Percentiles rank a stretch among this genome's conserved stretches.
phyloP scores from a whole-genome alignment of 2,113 vertebrate species.

The Mirounga angustirostris region DNA sequence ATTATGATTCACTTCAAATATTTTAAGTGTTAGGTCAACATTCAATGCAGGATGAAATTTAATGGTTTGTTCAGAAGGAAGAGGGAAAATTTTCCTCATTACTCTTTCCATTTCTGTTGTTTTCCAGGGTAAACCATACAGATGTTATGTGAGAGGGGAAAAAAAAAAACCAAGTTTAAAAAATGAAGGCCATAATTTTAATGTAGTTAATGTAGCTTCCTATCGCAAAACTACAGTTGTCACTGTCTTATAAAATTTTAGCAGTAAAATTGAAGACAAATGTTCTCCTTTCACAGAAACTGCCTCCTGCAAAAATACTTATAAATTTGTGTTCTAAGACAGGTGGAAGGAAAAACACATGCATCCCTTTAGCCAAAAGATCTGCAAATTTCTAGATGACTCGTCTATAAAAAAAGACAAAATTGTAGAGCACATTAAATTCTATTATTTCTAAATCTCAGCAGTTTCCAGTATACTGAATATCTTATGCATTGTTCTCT shows the following conservation, averaged over 20 bases:
- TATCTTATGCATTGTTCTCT: background rate
- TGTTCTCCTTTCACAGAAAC: background rate
- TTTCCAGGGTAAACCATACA: background rate
- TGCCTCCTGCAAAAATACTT: conserved; percentile 32
- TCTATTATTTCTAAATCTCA: background rate
- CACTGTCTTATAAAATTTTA: conserved; percentile 46
- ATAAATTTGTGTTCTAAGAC: background rate
- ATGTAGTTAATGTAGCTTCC: background rate
- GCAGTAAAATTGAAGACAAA: conserved; percentile 40
- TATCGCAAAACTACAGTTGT: conserved; percentile 39
- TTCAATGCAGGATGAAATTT: conserved; percentile 27
- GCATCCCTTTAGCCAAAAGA: background rate
- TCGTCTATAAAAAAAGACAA: background rate
- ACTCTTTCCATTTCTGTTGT: background rate
- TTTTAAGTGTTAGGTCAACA: conserved; percentile 68
- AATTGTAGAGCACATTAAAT: background rate
- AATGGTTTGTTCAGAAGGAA: conserved; percentile 5
- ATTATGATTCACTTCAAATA: conserved; percentile 55
- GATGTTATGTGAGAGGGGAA: background rate
- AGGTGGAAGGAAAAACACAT: background rate
- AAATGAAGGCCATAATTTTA: background rate
- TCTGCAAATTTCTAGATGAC: background rate
- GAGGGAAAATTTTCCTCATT: background rate
- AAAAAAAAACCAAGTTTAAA: background rate
- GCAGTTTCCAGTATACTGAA: background rate